Percentiles rank a stretch among this genome's conserved stretches.
These are phyloP conservation scores for Alaudala cheleensis DNA, from an alignment of 2,113 vertebrate genomes.

Conservation along the genomic window DNA sequence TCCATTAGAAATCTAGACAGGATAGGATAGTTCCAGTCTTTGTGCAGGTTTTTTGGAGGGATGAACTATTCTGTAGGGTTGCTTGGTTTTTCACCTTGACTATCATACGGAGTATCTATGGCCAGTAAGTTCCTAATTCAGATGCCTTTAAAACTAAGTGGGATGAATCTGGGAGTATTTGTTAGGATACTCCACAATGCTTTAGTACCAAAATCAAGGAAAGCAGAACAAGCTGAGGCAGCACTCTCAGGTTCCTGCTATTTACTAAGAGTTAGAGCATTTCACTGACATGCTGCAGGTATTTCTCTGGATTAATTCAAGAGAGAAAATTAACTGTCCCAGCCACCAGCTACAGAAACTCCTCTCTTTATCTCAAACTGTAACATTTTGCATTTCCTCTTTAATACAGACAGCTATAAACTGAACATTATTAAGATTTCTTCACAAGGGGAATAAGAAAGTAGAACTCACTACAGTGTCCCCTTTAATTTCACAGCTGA, in stretches of 20 bases:
- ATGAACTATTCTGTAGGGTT: neutral
- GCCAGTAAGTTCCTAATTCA: neutral
- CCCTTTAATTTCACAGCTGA: conserved; percentile 55
- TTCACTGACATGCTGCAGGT: neutral
- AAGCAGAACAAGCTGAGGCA: neutral
- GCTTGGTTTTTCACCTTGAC: neutral
- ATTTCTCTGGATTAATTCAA: neutral
- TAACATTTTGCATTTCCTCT: neutral
- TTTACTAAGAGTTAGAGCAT: neutral
- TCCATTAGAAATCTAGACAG: neutral
- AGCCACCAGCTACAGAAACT: neutral
- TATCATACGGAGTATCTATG: neutral
- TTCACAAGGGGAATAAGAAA: neutral
- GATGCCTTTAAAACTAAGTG: neutral
- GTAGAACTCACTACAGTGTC: neutral
- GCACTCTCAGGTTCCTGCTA: neutral
- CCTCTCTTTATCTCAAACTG: neutral
- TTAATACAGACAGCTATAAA: neutral
- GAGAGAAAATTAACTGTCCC: neutral
- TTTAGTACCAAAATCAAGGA: neutral
- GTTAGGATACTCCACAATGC: neutral
- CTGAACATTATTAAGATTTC: neutral
- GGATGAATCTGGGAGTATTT: neutral
- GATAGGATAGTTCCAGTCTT: neutral
- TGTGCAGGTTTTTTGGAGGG: neutral